Evolutionary conservation across 1,140 invertebrate species (phyloP), one percentile per base, ranked within the genome.

Genomic region (Teleogryllus occipitalis): DNA sequence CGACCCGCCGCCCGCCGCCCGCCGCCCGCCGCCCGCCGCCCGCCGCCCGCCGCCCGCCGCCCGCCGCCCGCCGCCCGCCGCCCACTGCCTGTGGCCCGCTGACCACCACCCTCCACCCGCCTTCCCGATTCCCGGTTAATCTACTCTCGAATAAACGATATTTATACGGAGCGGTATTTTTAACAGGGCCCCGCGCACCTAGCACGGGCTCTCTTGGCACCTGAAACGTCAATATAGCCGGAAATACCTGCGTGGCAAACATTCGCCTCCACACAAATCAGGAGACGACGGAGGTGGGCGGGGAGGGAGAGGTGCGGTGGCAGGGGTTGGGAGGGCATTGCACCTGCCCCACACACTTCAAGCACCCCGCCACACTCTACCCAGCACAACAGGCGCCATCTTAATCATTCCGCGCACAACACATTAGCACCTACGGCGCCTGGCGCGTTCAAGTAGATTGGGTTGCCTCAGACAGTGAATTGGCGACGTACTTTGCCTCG

Each of bases 121-220:
- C 27, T 39, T 39, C 27, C 27, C 54, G 54, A 65, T 65, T 65
- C 54, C 18, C 10, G 10, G 18, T 7, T 65, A 65, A 65, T 65
- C 54, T 65, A 65, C 54, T 65, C 18, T 65, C 54, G 54, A 65
- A 65, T 65, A 65, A 65, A 65, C 54, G 54, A 65, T 65, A 65
- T 65, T 65, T 65, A 65, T 65, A 65, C 54, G 54, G 54, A 39
- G 27, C 27, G 10, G 54, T 65, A 65, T 65, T 65, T 65, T 65
- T 65, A 65, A 14, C 54, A 18, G 54, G 54, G 18, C 54, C 10
- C 10, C 10, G 54, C 54, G 54, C 54, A 65, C 54, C 54, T 65
- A 65, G 54, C 10, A 7, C 18, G 10, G 10, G 18, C 54, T 18
- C 54, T 65, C 54, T 65, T 65, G 54, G 54, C 54, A 65, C 54